These are phyloP conservation scores for Neogale vison DNA, from an alignment of 2,113 vertebrate genomes.

Conservation along the genomic window DNA sequence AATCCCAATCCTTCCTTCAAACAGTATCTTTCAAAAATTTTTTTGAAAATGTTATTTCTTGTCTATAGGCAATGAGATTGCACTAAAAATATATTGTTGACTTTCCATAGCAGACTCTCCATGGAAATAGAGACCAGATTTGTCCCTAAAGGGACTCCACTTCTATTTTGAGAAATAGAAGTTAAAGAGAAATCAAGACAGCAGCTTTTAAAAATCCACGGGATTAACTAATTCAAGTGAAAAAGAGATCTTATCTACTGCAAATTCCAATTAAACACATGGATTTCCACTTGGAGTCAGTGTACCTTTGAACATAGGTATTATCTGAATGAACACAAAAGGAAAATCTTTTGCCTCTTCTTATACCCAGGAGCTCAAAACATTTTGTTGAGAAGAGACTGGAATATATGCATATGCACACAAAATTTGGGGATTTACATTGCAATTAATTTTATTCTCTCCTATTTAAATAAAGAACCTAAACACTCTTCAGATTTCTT, in stretches of 20 bases:
- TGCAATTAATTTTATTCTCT: background rate
- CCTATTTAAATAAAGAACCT: conserved; percentile 16
- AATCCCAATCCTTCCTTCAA: background rate
- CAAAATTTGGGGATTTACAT: conserved; percentile 50
- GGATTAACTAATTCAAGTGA: conserved; percentile 44
- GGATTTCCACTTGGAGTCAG: conserved; percentile 29
- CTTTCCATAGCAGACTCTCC: background rate
- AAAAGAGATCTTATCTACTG: background rate
- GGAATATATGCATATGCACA: background rate
- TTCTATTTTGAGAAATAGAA: background rate
- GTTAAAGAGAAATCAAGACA: background rate
- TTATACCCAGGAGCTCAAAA: background rate
- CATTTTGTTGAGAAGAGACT: conserved; percentile 37
- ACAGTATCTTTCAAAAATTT: background rate
- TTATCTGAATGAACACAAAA: conserved; percentile 62
- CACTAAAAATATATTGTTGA: background rate
- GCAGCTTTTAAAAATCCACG: background rate
- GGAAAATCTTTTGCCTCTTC: conserved; percentile 56
- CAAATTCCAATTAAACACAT: conserved; percentile 20
- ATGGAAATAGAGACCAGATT: background rate
- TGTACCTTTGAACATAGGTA: conserved; percentile 58
- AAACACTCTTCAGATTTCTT: conserved; percentile 25
- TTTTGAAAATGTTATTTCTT: background rate
- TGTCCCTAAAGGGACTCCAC: background rate
- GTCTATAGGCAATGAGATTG: background rate